These are phyloP conservation scores for Ectropis crepuscularia DNA, from an alignment of 2,888 invertebrate species.

Conservation along the genomic window DNA sequence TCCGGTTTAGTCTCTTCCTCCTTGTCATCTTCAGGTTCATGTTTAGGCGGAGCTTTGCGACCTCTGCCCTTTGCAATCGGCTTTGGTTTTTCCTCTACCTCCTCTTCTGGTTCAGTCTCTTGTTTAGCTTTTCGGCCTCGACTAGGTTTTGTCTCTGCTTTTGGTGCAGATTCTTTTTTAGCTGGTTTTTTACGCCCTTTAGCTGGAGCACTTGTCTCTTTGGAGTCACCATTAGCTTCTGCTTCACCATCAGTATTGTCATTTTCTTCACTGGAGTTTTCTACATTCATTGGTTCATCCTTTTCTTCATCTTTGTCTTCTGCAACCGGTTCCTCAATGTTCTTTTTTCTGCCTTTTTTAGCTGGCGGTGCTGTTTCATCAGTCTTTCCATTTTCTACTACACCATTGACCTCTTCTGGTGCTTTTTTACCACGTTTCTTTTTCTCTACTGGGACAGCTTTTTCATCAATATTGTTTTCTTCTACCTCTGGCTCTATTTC, in stretches of 20 bases:
- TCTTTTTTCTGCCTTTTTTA: constrained; percentile 72
- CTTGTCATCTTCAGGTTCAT: constrained; percentile 50
- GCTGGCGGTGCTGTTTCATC: constrained; percentile 59
- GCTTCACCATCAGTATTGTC: constrained; percentile 56
- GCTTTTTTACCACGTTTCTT: constrained; percentile 71
- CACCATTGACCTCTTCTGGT: constrained; percentile 51
- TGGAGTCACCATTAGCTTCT: constrained; percentile 62
- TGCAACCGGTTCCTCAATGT: constrained; percentile 49
- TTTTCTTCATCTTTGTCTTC: constrained; percentile 50
- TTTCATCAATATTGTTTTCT: constrained; percentile 41
- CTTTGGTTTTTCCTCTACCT: constrained; percentile 64
- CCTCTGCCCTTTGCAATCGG: constrained; percentile 60
- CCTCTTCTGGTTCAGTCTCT: constrained; percentile 49
- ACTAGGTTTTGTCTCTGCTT: constrained; percentile 52
- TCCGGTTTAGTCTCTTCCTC: constrained; percentile 61
- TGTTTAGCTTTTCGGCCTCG: constrained; percentile 65
- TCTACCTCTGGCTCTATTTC: constrained; percentile 52
- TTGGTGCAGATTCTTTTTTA: constrained; percentile 63
- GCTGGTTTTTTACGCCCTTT: constrained; percentile 67
- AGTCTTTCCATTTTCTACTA: constrained; percentile 52
- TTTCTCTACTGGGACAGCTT: constrained; percentile 50
- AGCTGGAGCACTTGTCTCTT: constrained; percentile 50
- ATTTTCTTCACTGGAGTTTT: constrained; percentile 62
- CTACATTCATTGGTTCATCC: constrained; percentile 51
- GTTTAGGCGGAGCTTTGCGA: constrained; percentile 62